These are phyloP conservation scores for Lepidocyrtinus sp. DNA, from an alignment of 2,888 invertebrate species.

Conservation along the genomic window DNA sequence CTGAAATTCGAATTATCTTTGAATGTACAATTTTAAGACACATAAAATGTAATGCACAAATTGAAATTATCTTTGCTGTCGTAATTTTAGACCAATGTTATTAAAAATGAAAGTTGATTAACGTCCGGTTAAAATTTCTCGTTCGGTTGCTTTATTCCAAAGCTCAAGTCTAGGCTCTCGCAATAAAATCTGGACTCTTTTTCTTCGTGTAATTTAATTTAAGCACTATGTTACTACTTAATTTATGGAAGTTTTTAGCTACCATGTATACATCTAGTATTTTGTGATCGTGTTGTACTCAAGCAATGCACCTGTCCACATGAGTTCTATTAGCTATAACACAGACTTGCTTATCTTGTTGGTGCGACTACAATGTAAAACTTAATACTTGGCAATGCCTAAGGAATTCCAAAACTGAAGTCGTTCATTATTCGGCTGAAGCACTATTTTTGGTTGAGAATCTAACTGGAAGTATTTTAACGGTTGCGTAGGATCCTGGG, in stretches of 20 bases:
- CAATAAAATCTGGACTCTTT: not conserved
- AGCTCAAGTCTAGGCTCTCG: not conserved
- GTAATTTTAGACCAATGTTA: not conserved
- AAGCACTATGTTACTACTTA: not conserved
- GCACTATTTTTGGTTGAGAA: slow-evolving; percentile 39
- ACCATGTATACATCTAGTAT: not conserved
- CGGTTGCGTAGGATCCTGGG: slow-evolving; percentile 35
- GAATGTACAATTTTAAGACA: not conserved
- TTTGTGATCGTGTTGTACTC: not conserved
- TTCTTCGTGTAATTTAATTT: not conserved
- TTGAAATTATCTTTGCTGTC: not conserved
- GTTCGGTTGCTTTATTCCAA: not conserved
- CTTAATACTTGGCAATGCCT: slow-evolving; percentile 20
- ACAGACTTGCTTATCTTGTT: not conserved
- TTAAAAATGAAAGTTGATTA: not conserved
- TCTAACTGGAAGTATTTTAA: slow-evolving; percentile 49
- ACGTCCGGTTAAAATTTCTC: not conserved
- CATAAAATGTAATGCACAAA: not conserved
- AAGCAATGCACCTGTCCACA: not conserved
- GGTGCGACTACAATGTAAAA: not conserved
- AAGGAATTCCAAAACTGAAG: slow-evolving; percentile 57
- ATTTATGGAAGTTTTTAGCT: not conserved
- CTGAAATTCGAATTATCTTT: not conserved
- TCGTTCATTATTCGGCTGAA: slow-evolving; percentile 41
- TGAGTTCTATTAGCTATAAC: not conserved